These are phyloP conservation scores for Melanitta fusca DNA, from an alignment of 2,797 vertebrate species.

Conservation along the genomic window DNA sequence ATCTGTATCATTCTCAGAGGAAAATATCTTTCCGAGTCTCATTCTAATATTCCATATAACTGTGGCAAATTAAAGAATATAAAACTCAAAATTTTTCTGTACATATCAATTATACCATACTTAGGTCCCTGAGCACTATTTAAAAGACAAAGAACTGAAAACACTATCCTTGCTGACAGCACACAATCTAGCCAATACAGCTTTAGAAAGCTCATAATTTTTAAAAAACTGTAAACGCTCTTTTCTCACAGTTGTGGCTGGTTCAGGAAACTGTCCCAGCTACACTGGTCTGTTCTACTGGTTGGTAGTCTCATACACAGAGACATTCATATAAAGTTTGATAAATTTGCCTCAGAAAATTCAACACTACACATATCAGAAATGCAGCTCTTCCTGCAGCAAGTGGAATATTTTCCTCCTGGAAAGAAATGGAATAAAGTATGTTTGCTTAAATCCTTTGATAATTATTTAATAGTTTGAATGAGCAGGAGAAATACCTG, in stretches of 20 bases:
- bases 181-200: constrained; percentile 67
- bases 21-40: constrained; percentile 65
- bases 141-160: constrained; percentile 76
- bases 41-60: constrained; percentile 64
- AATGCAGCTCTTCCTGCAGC: neutral
- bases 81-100: constrained; percentile 72
- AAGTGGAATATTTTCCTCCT: neutral
- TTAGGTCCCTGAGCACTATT: constrained; percentile 66
- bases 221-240: constrained; percentile 56
- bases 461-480: neutral
- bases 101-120: constrained; percentile 65
- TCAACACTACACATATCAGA: neutral
- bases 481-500: neutral
- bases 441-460: neutral
- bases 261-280: constrained; percentile 4
- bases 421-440: neutral
- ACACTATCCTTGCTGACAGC: constrained; percentile 76
- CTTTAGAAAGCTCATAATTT: constrained; percentile 60
- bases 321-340: neutral
- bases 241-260: constrained; percentile 1
- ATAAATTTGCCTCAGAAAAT: neutral
- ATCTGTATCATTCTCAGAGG: constrained; percentile 67
- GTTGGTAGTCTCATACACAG: neutral
- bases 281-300: neutral
- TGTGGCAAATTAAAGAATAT: constrained; percentile 63